Percentiles rank a stretch among this genome's conserved stretches.
Evolutionary conservation across 2,888 invertebrate species (phyloP).

Genomic region (Lasioglossum figueresi): DNA sequence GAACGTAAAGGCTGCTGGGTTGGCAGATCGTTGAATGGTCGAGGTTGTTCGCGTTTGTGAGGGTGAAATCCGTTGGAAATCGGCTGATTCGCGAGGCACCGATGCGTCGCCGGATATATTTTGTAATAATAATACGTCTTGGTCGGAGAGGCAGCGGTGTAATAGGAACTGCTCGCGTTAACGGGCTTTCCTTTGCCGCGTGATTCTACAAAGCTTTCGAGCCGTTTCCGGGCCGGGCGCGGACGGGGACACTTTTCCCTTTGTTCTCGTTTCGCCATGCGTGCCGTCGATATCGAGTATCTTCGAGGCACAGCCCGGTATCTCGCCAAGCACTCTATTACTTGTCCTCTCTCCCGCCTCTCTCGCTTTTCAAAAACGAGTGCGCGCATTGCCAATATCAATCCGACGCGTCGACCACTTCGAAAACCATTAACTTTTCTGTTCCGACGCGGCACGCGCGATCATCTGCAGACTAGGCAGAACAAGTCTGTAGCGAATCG

Average conservation of each 20-base stretch:
- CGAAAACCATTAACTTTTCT: not conserved
- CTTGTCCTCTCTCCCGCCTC: not conserved
- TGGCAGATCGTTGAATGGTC: no score
- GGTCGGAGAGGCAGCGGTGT: not conserved
- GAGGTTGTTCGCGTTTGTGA: not conserved
- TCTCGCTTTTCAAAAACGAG: constrained; percentile 12
- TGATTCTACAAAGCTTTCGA: constrained; percentile 30
- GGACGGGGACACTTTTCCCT: constrained; percentile 37
- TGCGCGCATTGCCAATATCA: not conserved
- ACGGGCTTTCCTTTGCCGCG: constrained; percentile 22
- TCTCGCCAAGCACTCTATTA: constrained; percentile 21
- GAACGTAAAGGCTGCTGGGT: not conserved
- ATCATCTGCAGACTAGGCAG: not conserved
- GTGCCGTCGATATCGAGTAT: constrained; percentile 53
- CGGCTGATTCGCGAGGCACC: not conserved
- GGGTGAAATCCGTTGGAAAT: not conserved
- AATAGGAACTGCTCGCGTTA: constrained; percentile 24
- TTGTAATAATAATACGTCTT: constrained; percentile 22
- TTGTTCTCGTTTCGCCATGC: constrained; percentile 43
- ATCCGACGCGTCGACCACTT: constrained; percentile 1
- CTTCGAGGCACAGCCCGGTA: constrained; percentile 38
- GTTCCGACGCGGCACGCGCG: not conserved
- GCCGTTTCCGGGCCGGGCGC: constrained; percentile 37
- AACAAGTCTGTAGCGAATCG: not conserved
- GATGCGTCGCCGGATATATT: not conserved